Base-by-base conservation (phyloP, 1,140 invertebrate genomes). In the Streblospio benedicti region DNA sequence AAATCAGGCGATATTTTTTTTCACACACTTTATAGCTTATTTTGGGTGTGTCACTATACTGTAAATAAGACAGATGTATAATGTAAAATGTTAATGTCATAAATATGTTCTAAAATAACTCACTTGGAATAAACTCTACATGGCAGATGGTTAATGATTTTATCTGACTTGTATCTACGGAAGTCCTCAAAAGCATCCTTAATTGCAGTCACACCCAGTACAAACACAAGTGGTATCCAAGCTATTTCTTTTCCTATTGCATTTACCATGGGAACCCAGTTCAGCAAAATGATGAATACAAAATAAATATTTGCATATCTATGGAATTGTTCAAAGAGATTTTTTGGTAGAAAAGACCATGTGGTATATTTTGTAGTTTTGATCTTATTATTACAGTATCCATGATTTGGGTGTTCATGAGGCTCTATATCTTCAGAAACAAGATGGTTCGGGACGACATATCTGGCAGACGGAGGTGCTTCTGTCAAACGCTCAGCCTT, bases 301-400 rank as follows among this genome's bases (percentile, higher is more conserved):
- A 99, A 99, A 80, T 98, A 98, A 62, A 97, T 81, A 82, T 99
- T 99, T 38, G 95, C 95, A 71, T 96, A 91, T 59, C 93, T 85
- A 78, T 94, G 92, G 80, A 97, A 97, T 79, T 99, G 95, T 80
- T 98, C 95, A 74, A 97, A 85, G 25, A 99, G 78, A 80, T 98
- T 98, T 75, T 95, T 93, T 12, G 94, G 93, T 68, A 98, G 80
- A 79, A 98, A 98, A 69, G 89, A 93, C 32, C 97, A 79, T 32
- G 91, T 69, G 4, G 91, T 95, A 76, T 98, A 98, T 80, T 97
- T 97, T 2, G 93, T 96, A 71, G 95, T 98, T 63, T 72, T 71
- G 20, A 76, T 70, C 49, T 54, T 43, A 57, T 76, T 73, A 20
- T 60, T 83, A 45, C 85, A 81, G 71, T 85, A 87, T 16, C 81